Evolutionary conservation across 2,888 invertebrate genomes (phyloP).

Genomic region (Choristoneura rosaceana): DNA sequence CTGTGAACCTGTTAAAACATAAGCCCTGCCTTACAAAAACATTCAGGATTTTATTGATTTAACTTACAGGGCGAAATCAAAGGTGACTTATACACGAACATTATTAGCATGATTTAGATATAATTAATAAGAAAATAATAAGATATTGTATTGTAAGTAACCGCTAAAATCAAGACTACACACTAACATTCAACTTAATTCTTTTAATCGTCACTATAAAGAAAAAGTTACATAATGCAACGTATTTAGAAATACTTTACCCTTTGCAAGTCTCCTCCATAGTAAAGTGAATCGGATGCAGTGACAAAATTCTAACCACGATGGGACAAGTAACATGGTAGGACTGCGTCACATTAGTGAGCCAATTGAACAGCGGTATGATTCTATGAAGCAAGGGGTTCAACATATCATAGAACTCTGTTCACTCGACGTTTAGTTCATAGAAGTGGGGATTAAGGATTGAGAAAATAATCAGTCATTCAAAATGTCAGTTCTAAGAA

Average conservation of each 20-base stretch:
- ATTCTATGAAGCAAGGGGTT: conserved; percentile 21
- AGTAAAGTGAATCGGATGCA: conserved; percentile 8
- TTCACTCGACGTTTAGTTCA: background rate
- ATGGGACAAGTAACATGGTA: conserved; percentile 29
- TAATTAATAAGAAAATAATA: conserved; percentile 8
- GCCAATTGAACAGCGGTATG: background rate
- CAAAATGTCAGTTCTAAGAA: conserved; percentile 7
- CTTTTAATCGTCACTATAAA: conserved; percentile 43
- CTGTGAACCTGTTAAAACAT: background rate
- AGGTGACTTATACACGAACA: conserved; percentile 10
- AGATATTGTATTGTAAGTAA: conserved; percentile 31
- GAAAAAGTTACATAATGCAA: conserved; percentile 47
- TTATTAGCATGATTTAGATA: conserved; percentile 28
- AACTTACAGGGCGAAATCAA: background rate
- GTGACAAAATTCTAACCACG: background rate
- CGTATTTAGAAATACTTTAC: conserved; percentile 32
- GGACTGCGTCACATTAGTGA: conserved; percentile 13
- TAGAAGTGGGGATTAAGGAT: conserved; percentile 14
- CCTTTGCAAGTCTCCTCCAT: conserved; percentile 1
- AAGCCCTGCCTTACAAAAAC: background rate
- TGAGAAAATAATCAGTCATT: conserved; percentile 40
- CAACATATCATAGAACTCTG: conserved; percentile 31
- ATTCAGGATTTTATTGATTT: background rate
- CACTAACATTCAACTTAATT: conserved; percentile 37
- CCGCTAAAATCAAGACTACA: conserved; percentile 41